Conservation (phyloP, 1,140 invertebrate species). For the Drosophila jambulina region DNA sequence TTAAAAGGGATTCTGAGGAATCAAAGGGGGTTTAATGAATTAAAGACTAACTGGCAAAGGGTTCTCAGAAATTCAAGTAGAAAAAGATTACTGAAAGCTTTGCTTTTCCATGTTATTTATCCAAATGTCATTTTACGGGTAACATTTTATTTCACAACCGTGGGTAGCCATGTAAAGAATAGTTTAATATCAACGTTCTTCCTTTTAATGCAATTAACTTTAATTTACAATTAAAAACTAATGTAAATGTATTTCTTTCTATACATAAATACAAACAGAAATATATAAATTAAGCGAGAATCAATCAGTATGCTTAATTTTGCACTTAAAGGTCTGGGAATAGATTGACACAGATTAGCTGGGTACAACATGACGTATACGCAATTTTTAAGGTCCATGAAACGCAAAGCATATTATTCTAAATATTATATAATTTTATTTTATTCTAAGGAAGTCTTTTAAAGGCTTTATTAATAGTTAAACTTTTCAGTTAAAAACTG, state of each 20-base stretch:
- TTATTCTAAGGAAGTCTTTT: no score
- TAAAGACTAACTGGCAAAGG: not conserved
- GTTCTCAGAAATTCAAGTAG: no score
- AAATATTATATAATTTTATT: no score
- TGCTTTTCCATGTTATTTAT: not conserved
- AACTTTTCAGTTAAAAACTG: no score
- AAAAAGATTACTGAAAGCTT: not conserved
- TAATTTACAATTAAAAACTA: not conserved
- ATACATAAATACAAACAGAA: not conserved
- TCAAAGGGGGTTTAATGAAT: not conserved
- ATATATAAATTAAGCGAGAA: not conserved
- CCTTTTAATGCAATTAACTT: not conserved
- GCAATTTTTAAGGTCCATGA: not conserved
- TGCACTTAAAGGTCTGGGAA: no score
- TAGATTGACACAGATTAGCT: not conserved
- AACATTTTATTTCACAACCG: not conserved
- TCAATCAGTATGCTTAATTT: not conserved
- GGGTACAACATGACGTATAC: slow-evolving; percentile 22
- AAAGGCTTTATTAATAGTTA: no score
- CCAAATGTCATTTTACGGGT: not conserved
- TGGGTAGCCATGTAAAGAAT: no score
- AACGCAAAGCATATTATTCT: no score
- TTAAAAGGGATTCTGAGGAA: no score
- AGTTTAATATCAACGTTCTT: not conserved
- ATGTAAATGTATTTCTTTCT: no score